Conservation (phyloP, 2,113 vertebrate species). For the Vanacampus margaritifer region DNA sequence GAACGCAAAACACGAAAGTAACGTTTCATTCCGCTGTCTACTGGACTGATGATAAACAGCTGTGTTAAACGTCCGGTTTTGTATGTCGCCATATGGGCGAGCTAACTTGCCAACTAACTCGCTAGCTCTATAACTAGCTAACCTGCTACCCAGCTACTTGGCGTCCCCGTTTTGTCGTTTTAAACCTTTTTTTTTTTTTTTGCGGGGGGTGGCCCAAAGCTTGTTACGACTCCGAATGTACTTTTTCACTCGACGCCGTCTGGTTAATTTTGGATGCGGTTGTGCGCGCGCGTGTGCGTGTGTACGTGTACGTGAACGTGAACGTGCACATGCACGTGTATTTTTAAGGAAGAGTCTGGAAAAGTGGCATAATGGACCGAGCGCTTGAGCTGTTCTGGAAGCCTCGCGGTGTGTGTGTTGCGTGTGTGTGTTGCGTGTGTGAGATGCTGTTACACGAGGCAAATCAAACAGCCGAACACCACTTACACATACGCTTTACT, state of each 20-base stretch:
- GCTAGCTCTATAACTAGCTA: neutral
- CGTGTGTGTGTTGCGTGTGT: neutral
- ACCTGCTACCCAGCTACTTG: neutral
- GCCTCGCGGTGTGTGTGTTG: neutral
- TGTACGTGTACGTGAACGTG: too few species aligned
- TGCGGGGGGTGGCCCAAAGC: neutral
- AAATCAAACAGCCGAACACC: neutral
- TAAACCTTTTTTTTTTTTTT: neutral
- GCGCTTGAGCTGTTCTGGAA: slow-evolving; percentile 1
- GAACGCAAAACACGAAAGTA: neutral
- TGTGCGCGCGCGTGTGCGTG: neutral
- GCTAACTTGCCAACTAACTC: neutral
- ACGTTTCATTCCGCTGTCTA: neutral
- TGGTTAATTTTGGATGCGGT: neutral
- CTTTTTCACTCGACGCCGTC: neutral
- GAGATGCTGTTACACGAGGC: neutral
- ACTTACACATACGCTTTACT: neutral
- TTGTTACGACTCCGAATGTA: neutral
- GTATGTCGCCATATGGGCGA: neutral
- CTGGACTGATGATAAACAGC: neutral
- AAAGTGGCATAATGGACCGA: neutral
- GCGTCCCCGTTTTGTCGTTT: neutral
- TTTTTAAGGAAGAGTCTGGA: neutral
- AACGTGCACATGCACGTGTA: too few species aligned
- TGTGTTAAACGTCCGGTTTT: neutral